Base-by-base conservation (phyloP, 2,113 vertebrate genomes). In the Cyprinodon variegatus region DNA sequence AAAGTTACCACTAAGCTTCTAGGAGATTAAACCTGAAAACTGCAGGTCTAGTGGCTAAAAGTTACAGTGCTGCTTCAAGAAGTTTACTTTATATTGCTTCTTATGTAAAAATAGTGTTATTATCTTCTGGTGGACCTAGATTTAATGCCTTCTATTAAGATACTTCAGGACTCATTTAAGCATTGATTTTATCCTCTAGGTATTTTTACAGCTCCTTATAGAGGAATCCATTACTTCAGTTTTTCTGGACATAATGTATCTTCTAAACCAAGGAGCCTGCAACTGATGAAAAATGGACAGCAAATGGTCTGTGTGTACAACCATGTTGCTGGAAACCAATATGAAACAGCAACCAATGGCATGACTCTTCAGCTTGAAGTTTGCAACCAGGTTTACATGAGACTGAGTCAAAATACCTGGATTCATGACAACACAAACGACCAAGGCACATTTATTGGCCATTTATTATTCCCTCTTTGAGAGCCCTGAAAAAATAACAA, bases 201-300 rank as follows among this genome's bases (percentile, higher is more conserved):
- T 63, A 83, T 91, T 48, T 88, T 88, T 72, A 86, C 68, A 2
- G 82, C 86, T 61, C 82, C 85, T 68, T 81, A 86, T 38, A 83
- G 15, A 73, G 89, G 84, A 48, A 1, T 77, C 11, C 87, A 91
- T 46, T 85, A 84, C 62, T 90, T 92, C 71, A 87, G 71, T 41
- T 87, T 91, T 53, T 81, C 84, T 48, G 79, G 80, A 6, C 50
- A 81, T 60, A 77, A 78, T 40, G 0, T 0, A 0, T 78, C 74
- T 45, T 0, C 40, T 12, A 77, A 0, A 50, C 0, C 59, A 29
- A 77, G 83, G 78, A 67, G 59, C 3, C 61, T 88, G 29, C 9
- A 17, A 3, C 81, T 90, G 41, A 83, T 86, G 70, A 87, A 82
- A 53, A 89, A 89, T 39, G 82, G 74, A 72, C 8, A 0, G 12